These are phyloP conservation scores for Campoletis raptor DNA, from an alignment of 2,888 invertebrate species.

Conservation along the genomic window DNA sequence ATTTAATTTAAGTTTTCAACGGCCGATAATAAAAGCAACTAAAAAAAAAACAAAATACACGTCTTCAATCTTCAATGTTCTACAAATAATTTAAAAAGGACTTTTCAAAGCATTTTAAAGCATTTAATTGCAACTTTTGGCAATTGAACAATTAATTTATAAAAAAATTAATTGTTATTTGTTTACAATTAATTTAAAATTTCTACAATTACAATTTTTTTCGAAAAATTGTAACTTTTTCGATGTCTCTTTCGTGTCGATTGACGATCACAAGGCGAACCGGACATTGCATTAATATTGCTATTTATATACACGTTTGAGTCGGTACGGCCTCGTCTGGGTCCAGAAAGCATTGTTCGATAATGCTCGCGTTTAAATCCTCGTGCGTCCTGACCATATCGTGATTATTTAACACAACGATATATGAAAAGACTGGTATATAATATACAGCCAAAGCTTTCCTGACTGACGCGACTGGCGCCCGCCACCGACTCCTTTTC, in stretches of 20 bases:
- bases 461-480: slow-evolving; percentile 82
- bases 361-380: slow-evolving; percentile 73
- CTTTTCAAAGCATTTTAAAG: too few relatives aligned
- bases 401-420: slow-evolving; percentile 74
- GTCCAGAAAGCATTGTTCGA: slow-evolving; percentile 80
- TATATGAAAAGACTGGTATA: slow-evolving; percentile 51
- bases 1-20: too few relatives aligned
- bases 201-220: too few relatives aligned
- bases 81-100: too few relatives aligned
- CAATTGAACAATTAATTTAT: too few relatives aligned
- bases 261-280: slow-evolving; percentile 56
- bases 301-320: slow-evolving; percentile 50
- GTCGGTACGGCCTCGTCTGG: slow-evolving; percentile 62
- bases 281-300: slow-evolving; percentile 59
- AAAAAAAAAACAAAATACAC: too few relatives aligned
- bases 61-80: too few relatives aligned
- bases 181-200: too few relatives aligned
- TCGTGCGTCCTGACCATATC: slow-evolving; percentile 68
- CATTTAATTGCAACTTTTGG: too few relatives aligned
- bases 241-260: slow-evolving; percentile 1
- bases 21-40: too few relatives aligned
- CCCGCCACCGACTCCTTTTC: slow-evolving; percentile 73
- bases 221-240: slow-evolving; percentile 9
- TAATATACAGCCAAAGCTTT: slow-evolving; percentile 74
- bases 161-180: too few relatives aligned